Percentiles rank a stretch among this genome's conserved stretches.
Evolutionary conservation across 2,888 invertebrate species (phyloP).

Genomic region (Xylophagus ater): DNA sequence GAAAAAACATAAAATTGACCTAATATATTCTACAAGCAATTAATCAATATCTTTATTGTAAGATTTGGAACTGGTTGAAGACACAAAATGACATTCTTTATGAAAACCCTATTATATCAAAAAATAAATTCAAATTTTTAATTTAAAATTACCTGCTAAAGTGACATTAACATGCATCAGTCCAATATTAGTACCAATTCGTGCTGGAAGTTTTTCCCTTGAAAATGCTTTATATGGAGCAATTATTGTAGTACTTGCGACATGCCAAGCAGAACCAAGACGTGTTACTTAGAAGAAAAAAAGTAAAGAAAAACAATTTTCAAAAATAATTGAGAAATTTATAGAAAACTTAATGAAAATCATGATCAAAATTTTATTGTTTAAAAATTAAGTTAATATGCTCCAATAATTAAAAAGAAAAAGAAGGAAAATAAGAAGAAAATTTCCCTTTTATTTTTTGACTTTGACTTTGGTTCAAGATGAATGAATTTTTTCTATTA

Average conservation of each 20-base stretch:
- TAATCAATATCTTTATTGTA: too few species aligned
- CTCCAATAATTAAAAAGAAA: too few species aligned
- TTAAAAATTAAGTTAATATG: slow-evolving; percentile 6
- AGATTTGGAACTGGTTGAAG: too few species aligned
- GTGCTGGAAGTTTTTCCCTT: slow-evolving; percentile 73
- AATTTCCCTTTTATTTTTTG: too few species aligned
- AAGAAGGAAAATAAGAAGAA: too few species aligned
- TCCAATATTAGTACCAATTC: slow-evolving; percentile 85
- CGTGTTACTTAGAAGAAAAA: slow-evolving; percentile 59
- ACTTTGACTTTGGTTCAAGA: slow-evolving; percentile 10
- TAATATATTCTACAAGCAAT: too few species aligned
- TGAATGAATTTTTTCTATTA: slow-evolving; percentile 1
- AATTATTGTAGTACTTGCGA: slow-evolving; percentile 66
- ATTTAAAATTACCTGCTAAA: slow-evolving; percentile 57
- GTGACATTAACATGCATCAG: slow-evolving; percentile 93
- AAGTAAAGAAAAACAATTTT: slow-evolving; percentile 8
- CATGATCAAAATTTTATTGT: too few species aligned
- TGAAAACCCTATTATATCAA: too few species aligned
- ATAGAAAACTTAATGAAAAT: too few species aligned
- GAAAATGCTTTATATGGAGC: slow-evolving; percentile 88
- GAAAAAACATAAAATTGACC: too few species aligned
- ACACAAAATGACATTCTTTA: too few species aligned
- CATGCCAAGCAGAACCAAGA: slow-evolving; percentile 89
- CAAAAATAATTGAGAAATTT: background rate
- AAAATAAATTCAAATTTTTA: too few species aligned